These are phyloP conservation scores for Popillia japonica DNA, from an alignment of 1,140 invertebrate species.

Conservation along the genomic window DNA sequence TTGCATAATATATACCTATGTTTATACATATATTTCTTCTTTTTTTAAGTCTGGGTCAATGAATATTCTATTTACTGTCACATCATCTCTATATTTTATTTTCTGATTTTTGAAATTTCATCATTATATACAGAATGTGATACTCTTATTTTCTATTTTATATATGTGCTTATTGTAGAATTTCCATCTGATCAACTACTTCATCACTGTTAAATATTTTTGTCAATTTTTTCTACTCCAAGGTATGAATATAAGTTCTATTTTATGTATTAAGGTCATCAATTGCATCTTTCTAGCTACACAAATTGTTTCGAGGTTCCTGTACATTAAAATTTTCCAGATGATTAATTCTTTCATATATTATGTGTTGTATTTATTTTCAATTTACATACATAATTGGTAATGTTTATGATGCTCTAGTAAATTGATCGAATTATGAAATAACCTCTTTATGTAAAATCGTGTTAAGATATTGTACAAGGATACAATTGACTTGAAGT, in stretches of 20 bases:
- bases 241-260: background rate
- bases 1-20: background rate
- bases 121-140: background rate
- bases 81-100: background rate
- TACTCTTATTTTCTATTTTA: background rate
- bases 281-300: background rate
- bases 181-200: slow-evolving; percentile 1
- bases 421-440: no score
- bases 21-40: background rate
- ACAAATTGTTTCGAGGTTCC: no score
- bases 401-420: no score
- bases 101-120: slow-evolving; percentile 2
- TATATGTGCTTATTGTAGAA: background rate
- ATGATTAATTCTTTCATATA: no score
- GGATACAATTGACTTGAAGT: no score
- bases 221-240: background rate
- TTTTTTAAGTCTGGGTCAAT: background rate
- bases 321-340: no score
- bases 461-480: no score
- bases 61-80: background rate
- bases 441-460: no score
- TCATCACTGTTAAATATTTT: slow-evolving; percentile 35
- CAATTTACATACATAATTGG: no score
- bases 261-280: background rate
- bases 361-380: no score